Evolutionary conservation across 2,113 vertebrate genomes (phyloP), one percentile per base, ranked within the genome.

Genomic region (Garra rufa): DNA sequence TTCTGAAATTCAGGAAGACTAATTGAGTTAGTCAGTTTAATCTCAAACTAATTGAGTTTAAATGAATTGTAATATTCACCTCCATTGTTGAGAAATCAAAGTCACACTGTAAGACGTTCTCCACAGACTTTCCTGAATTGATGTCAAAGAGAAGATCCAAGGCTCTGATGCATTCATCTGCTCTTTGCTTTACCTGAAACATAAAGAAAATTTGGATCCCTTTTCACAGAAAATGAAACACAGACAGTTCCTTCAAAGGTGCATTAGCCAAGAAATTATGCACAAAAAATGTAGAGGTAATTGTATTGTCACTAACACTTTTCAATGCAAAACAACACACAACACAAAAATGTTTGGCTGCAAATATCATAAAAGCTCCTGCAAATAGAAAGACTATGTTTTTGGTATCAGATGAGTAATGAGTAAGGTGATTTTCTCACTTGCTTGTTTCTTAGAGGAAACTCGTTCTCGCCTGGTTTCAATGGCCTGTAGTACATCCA

Each of bases 401-500:
- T 50, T n/a, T 19, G 38, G 38, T 41, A 70, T 28, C 10, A 11
- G 65, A 76, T 6, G 10, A 30, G n/a, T n/a, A n/a, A n/a, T n/a
- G n/a, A n/a, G 52, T 55, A 55, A 55, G 52, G 52, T 55, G 57
- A 38, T 21, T 46, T 28, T 44, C 81, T 85, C 91, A 98, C 98
- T 96, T 99, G 98, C 80, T 92, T 87, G 50, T 96, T 96, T 70
- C 97, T 93, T 67, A 96, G 75, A n/a, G 87, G 81, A 24, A 90
- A 93, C 71, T 96, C 96, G 0, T 91, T 89, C 87, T 97, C 96
- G 7, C 92, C 93, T 1, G 69, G 87, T 88, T 92, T 93, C 14
- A 95, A 85, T 6, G 61, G 57, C 88, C 92, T 94, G 89, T 97
- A 94, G 89, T 97, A 99, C 78, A 98, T 92, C 98, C 98, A 99